Evolutionary conservation across 1,140 invertebrate genomes (phyloP).

Genomic region (Habropoda laboriosa): DNA sequence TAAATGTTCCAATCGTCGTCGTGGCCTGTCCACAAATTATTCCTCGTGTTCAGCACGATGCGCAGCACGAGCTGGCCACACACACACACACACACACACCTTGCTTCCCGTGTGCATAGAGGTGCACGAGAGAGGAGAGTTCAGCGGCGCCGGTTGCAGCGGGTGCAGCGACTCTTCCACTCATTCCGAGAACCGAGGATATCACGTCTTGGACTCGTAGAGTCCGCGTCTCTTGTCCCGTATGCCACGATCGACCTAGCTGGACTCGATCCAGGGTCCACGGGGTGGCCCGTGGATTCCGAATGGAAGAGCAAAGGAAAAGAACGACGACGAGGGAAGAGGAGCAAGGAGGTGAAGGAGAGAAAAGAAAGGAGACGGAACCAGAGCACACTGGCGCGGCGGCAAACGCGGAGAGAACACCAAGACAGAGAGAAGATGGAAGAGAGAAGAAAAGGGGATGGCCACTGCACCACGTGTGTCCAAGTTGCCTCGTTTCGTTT

Average conservation of each 20-base stretch:
- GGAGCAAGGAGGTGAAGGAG: background rate
- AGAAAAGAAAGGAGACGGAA: conserved; percentile 16
- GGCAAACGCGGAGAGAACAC: conserved; percentile 4
- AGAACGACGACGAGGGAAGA: conserved; percentile 2
- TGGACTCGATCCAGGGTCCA: conserved; percentile 39
- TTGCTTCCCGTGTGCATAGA: conserved; percentile 7
- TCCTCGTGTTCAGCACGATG: conserved; percentile 74
- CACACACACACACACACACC: conserved; percentile 53
- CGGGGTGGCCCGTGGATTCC: conserved; percentile 40
- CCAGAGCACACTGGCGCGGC: conserved; percentile 5
- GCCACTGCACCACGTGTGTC: conserved; percentile 56
- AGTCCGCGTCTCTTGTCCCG: conserved; percentile 66
- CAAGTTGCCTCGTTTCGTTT: conserved; percentile 64
- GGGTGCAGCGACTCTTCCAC: conserved; percentile 61
- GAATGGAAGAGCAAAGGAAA: conserved; percentile 16
- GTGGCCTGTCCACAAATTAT: conserved; percentile 79
- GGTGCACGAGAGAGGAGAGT: conserved; percentile 59
- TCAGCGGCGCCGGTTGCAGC: conserved; percentile 45
- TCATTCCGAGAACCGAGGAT: conserved; percentile 73
- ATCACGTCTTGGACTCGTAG: conserved; percentile 64
- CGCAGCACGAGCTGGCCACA: conserved; percentile 63
- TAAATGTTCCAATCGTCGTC: conserved; percentile 73
- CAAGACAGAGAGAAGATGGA: conserved; percentile 21
- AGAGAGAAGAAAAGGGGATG: conserved; percentile 34
- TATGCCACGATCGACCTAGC: conserved; percentile 78